A percentile compares a stretch with the other conserved stretches of the same genome.
Evolutionary conservation across 2,797 vertebrate species (phyloP).

Genomic region (Poeciliopsis gracilis): DNA sequence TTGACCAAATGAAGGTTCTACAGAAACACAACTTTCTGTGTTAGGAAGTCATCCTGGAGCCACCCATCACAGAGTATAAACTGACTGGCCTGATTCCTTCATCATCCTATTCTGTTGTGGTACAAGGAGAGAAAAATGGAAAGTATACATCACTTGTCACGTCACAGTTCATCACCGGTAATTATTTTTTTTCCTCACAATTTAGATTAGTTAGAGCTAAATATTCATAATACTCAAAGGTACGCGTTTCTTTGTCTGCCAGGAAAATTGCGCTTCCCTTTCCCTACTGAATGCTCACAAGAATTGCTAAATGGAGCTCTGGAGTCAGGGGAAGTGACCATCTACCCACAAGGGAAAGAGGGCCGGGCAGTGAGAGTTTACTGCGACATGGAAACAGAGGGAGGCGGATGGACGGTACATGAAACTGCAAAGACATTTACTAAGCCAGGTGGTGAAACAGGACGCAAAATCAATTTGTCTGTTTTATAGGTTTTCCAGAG

Average conservation of each 20-base stretch:
- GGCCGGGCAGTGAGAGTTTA: slow-evolving; percentile 82
- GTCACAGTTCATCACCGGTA: slow-evolving; percentile 88
- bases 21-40: slow-evolving; percentile 8
- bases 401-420: slow-evolving; percentile 92
- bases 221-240: background rate
- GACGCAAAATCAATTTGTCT: slow-evolving; percentile 11
- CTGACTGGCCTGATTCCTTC: slow-evolving; percentile 82
- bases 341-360: slow-evolving; percentile 86
- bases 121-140: slow-evolving; percentile 81
- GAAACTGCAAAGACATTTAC: background rate
- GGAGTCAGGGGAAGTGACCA: slow-evolving; percentile 81
- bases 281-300: slow-evolving; percentile 89
- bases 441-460: background rate
- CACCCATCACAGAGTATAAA: slow-evolving; percentile 76
- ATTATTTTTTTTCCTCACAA: slow-evolving; percentile 6
- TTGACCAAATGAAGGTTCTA: background rate
- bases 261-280: slow-evolving; percentile 83
- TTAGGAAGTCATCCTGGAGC: slow-evolving; percentile 84
- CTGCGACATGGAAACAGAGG: slow-evolving; percentile 93
- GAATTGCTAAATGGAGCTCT: slow-evolving; percentile 85
- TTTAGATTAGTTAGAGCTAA: background rate
- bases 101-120: slow-evolving; percentile 81
- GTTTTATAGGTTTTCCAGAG: slow-evolving; percentile 90
- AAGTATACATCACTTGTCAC: slow-evolving; percentile 78
- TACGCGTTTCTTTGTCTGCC: background rate